A percentile compares a stretch with the other conserved stretches of the same genome.
phyloP scores from a whole-genome alignment of 1,140 invertebrate genomes.

The Sinonovacula constricta region DNA sequence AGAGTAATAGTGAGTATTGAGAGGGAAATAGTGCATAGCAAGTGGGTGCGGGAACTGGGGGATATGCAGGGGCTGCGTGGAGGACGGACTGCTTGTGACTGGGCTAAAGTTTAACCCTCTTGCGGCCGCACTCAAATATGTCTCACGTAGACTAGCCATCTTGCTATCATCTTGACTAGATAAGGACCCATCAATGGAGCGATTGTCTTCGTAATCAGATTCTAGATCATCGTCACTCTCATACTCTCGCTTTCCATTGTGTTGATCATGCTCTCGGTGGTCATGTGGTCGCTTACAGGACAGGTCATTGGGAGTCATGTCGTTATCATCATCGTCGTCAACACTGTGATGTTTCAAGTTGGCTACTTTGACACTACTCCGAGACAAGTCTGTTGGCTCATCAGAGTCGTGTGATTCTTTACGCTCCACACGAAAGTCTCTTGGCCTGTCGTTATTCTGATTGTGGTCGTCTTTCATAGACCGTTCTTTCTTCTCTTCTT shows the following conservation, averaged over 20 bases:
- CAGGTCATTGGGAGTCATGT: constrained; percentile 7
- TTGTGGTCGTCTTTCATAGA: too few relatives aligned
- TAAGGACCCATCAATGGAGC: constrained; percentile 57
- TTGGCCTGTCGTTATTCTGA: background rate
- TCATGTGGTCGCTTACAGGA: constrained; percentile 28
- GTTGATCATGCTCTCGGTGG: background rate
- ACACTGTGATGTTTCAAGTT: too few relatives aligned
- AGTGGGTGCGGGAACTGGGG: constrained; percentile 70
- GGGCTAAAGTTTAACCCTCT: constrained; percentile 32
- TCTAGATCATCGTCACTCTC: constrained; percentile 56
- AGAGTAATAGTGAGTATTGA: constrained; percentile 71
- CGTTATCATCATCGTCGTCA: background rate
- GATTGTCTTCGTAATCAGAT: constrained; percentile 57
- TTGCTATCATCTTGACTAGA: constrained; percentile 62
- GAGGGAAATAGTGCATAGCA: constrained; percentile 73
- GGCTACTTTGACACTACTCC: background rate
- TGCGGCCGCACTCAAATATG: constrained; percentile 36
- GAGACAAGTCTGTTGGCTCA: background rate
- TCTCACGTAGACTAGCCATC: constrained; percentile 33
- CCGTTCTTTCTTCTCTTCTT: too few relatives aligned
- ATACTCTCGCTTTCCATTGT: constrained; percentile 39
- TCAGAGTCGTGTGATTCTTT: background rate
- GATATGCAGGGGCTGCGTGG: constrained; percentile 68
- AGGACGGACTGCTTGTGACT: constrained; percentile 46
- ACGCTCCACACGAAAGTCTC: background rate